These are phyloP conservation scores for Drymodes brunneopygia DNA, from an alignment of 2,113 vertebrate species.

Conservation along the genomic window DNA sequence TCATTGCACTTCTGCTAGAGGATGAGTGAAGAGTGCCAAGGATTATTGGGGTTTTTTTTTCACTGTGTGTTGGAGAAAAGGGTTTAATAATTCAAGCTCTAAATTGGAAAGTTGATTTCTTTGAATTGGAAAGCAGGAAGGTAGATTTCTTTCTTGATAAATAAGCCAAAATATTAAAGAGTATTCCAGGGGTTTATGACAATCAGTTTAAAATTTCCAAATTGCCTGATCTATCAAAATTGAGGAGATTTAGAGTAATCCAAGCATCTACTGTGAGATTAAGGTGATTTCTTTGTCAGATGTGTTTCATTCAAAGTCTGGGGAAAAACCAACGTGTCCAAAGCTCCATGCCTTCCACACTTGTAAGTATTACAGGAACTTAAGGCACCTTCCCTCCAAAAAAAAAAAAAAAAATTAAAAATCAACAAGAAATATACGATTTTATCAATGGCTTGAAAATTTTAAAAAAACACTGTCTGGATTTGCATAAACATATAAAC, in stretches of 20 bases:
- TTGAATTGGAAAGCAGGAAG: neutral
- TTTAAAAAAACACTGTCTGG: neutral
- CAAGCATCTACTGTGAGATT: neutral
- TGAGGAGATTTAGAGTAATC: neutral
- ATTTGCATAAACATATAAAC: neutral
- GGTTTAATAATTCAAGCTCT: neutral
- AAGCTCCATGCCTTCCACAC: neutral
- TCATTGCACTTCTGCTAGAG: neutral
- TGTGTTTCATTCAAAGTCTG: neutral
- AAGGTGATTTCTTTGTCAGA: neutral
- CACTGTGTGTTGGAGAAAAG: neutral
- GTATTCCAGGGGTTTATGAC: neutral
- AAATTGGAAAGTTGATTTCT: neutral
- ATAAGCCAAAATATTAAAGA: neutral
- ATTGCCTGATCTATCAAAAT: neutral
- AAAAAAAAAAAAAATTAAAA: neutral
- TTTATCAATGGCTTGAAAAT: neutral
- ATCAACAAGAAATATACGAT: neutral
- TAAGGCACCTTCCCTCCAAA: neutral
- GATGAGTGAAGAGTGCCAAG: neutral
- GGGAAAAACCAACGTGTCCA: neutral
- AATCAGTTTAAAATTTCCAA: neutral
- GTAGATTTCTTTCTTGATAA: neutral
- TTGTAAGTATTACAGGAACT: neutral
- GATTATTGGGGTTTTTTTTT: rapidly evolving